phyloP scores from a whole-genome alignment of 2,888 invertebrate species.

The Polydesmus complanatus region DNA sequence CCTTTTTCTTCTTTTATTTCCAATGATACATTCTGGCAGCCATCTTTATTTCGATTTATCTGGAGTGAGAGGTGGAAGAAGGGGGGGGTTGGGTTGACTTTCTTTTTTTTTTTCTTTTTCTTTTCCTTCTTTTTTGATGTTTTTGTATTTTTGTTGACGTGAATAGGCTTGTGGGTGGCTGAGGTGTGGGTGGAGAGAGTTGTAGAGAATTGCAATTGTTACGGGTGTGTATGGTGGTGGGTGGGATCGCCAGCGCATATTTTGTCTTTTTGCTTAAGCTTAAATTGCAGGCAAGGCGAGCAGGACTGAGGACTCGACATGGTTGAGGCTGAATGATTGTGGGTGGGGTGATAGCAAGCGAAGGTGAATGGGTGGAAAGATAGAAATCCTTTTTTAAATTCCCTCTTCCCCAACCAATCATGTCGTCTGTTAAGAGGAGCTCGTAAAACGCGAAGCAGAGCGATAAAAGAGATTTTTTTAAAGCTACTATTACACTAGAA shows the following conservation, averaged over 20 bases:
- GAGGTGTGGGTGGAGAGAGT: no score
- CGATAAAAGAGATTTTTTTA: not conserved
- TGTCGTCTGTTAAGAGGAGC: not conserved
- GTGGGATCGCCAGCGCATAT: not conserved
- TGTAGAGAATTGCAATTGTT: no score
- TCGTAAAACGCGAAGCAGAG: not conserved
- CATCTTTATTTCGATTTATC: not conserved
- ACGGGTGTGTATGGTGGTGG: no score
- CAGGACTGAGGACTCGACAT: no score
- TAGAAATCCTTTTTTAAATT: not conserved
- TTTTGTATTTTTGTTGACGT: not conserved
- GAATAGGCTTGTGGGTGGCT: not conserved
- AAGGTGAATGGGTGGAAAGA: no score
- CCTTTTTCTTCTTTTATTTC: no score
- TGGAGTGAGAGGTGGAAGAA: no score
- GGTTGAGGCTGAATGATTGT: no score
- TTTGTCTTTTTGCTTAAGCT: not conserved
- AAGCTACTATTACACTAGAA: not conserved
- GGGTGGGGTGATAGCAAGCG: no score
- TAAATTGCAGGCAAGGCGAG: no score
- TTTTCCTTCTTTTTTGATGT: not conserved
- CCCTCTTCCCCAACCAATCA: not conserved
- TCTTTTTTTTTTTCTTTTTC: not conserved
- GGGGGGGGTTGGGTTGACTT: no score
- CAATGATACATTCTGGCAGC: not conserved